A percentile compares a stretch with the other conserved stretches of the same genome.
Conservation (phyloP, 2,797 vertebrate genomes). For the Acrossocheilus wenchowensis region DNA sequence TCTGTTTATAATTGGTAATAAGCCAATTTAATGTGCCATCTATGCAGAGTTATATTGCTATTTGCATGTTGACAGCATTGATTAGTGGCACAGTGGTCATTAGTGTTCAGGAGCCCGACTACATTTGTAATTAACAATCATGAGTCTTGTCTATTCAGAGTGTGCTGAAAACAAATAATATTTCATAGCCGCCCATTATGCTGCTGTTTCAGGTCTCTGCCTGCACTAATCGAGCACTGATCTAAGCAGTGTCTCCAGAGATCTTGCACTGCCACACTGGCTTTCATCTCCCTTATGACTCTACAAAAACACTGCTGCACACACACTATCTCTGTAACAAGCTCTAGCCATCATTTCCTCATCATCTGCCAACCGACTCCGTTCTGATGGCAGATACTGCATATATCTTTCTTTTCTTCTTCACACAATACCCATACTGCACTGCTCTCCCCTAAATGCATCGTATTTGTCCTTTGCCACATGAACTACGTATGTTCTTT, state of each 20-base stretch:
- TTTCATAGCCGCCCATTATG: background rate
- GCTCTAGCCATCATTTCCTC: slow-evolving; percentile 8
- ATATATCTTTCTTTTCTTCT: background rate
- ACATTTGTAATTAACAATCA: background rate
- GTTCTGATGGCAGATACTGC: background rate
- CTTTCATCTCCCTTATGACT: slow-evolving; percentile 37
- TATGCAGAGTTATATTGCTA: background rate
- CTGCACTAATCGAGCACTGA: slow-evolving; percentile 29
- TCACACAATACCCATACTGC: slow-evolving; percentile 13
- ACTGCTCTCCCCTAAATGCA: background rate
- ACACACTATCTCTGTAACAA: slow-evolving; percentile 2
- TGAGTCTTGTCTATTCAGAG: background rate
- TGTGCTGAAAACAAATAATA: background rate
- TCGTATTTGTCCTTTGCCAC: background rate
- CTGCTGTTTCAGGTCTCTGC: slow-evolving; percentile 17
- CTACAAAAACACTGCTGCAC: background rate
- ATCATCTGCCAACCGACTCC: background rate
- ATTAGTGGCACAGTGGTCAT: background rate
- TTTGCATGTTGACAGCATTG: background rate
- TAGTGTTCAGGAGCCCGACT: no score
- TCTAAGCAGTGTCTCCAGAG: slow-evolving; percentile 32
- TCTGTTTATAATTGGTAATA: background rate
- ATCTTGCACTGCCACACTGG: slow-evolving; percentile 19
- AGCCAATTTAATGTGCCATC: background rate
- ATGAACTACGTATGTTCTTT: slow-evolving; percentile 14